These are phyloP conservation scores for Pitangus sulphuratus DNA, from an alignment of 2,797 vertebrate species.

Conservation along the genomic window DNA sequence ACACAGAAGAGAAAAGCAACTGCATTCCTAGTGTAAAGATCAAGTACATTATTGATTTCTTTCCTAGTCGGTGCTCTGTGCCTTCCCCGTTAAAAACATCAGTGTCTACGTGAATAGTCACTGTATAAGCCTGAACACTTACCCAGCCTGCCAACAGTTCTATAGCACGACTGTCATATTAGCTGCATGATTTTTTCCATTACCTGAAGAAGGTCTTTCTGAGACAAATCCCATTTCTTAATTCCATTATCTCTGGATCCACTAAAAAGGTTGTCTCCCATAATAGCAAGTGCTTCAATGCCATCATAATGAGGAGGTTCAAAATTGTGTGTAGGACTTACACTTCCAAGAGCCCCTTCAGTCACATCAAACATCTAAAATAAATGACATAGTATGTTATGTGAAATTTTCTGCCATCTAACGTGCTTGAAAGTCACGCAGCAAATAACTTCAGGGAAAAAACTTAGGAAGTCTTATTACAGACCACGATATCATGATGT, in stretches of 20 bases:
- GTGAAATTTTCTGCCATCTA: not conserved
- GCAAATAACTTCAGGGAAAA: not conserved
- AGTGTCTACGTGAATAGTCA: not conserved
- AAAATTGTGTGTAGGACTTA: constrained; percentile 92
- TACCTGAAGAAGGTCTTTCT: constrained; percentile 96
- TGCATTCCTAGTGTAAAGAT: not conserved
- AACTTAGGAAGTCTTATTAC: not conserved
- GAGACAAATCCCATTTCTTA: constrained; percentile 97
- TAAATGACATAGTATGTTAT: not conserved
- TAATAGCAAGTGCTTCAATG: constrained; percentile 93
- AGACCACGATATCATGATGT: not conserved
- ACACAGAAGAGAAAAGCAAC: not conserved
- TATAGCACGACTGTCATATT: not conserved
- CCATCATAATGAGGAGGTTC: constrained; percentile 98
- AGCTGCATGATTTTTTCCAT: not conserved
- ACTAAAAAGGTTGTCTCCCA: constrained; percentile 92
- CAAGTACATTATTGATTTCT: not conserved
- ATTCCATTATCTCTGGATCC: constrained; percentile 97
- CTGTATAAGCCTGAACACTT: not conserved
- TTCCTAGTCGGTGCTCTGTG: not conserved
- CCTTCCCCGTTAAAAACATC: not conserved
- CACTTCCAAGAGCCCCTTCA: constrained; percentile 90
- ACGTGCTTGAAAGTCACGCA: not conserved
- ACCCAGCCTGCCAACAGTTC: not conserved
- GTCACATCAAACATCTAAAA: constrained; percentile 94